Percentiles rank a stretch among this genome's conserved stretches.
phyloP scores from a whole-genome alignment of 2,797 vertebrate genomes.

The Scarus forsteni region DNA sequence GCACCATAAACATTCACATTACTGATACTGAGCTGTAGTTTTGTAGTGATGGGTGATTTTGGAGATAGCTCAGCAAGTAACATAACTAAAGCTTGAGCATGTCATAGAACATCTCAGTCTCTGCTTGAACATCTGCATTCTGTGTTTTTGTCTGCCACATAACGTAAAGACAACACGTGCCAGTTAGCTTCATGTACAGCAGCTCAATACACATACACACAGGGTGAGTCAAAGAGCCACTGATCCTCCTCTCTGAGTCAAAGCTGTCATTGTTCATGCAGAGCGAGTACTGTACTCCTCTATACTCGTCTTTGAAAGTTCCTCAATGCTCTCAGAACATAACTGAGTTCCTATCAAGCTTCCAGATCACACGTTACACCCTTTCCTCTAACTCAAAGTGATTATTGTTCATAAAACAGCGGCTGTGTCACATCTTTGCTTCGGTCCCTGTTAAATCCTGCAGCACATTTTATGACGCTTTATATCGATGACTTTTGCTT shows the following conservation, averaged over 20 bases:
- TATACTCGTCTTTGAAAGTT: constrained; percentile 16
- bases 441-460: neutral
- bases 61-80: constrained; percentile 10
- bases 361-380: constrained; percentile 9
- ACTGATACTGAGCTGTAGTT: constrained; percentile 22
- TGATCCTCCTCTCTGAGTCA: constrained; percentile 51
- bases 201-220: constrained; percentile 25
- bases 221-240: constrained; percentile 54
- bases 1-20: neutral
- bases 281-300: constrained; percentile 46
- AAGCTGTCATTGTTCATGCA: constrained; percentile 65
- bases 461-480: neutral
- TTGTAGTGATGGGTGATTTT: constrained; percentile 33
- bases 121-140: constrained; percentile 35
- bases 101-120: constrained; percentile 9
- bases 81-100: constrained; percentile 16
- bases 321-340: constrained; percentile 29
- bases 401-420: constrained; percentile 1
- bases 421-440: constrained; percentile 5
- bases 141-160: constrained; percentile 37
- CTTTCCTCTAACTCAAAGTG: constrained; percentile 3
- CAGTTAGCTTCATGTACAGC: constrained; percentile 36
- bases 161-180: constrained; percentile 48
- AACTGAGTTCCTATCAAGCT: constrained; percentile 23
- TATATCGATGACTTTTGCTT: neutral